Evolutionary conservation across 2,888 invertebrate species (phyloP), one percentile per base, ranked within the genome.

Genomic region (Tetranychus truncatus): DNA sequence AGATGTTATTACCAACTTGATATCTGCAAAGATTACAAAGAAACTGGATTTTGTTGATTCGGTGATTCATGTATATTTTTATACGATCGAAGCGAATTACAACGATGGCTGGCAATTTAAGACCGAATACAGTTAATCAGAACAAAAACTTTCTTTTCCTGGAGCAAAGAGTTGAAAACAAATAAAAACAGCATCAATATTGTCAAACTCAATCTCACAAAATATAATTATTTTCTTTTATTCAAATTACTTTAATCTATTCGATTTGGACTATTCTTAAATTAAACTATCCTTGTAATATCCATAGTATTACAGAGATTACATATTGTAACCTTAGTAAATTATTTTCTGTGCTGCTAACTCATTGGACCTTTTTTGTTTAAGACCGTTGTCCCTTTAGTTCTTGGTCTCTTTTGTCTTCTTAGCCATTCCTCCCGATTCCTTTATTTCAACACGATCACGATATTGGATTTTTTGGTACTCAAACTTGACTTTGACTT

Each of bases 1-100:
- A 85, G 97, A 81, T 99, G 99, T 97, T 99, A 99, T 82, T 99
- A 97, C 83, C 96, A 97, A 81, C 99, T 99, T 0, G 97, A 99
- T 81, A 94, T 99, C 76, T 99, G 99, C 83, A 99, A 99, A 83
- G 99, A 99, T 84, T 99, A 92, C 82, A 99, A 99, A 82, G 99
- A 99, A 83, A 99, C 99, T 0, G 99, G 99, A 0, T 99, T 92
- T 84, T 99, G 99, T 85, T 97, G 97, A 0, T 99, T 99, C 84
- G 99, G 99, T 83, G 97, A 99, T 81, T 95, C 95, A 77, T 99
- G 99, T 84, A 99, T 97, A 82, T 99, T 99, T 84, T 86, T 99
- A 77, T 99, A 99, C 84, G 99, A 99, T 82, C 88, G 99, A 45
- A 91, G 94, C 3, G 99, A n/a, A 99, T 83, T 99, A 99, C 83